These are phyloP conservation scores for Silurus glanis DNA, from an alignment of 2,113 vertebrate genomes.

Conservation along the genomic window DNA sequence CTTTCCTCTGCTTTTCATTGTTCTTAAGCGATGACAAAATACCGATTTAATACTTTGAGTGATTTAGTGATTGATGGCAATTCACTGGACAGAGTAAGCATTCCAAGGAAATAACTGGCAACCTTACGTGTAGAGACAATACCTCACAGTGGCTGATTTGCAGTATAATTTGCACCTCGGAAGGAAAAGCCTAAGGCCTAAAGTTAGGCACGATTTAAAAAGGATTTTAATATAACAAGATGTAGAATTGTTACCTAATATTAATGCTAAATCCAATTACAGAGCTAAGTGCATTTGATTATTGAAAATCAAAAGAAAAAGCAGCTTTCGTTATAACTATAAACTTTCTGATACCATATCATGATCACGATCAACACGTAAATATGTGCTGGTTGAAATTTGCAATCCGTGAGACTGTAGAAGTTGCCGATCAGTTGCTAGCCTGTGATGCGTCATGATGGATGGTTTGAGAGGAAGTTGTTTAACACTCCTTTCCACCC, in stretches of 20 bases:
- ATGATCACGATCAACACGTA: no score
- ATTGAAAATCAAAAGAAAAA: no score
- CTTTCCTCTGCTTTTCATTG: neutral
- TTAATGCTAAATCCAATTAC: no score
- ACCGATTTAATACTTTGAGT: neutral
- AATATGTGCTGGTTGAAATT: neutral
- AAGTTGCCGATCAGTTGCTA: neutral
- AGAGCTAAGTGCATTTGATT: no score
- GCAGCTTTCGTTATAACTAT: no score
- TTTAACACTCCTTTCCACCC: slow-evolving; percentile 50
- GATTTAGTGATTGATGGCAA: neutral
- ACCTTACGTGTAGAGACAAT: neutral
- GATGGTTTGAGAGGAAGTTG: slow-evolving; percentile 44
- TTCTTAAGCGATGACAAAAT: neutral
- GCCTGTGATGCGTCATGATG: slow-evolving; percentile 42
- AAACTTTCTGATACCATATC: no score
- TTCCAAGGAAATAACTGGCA: neutral
- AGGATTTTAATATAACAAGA: neutral
- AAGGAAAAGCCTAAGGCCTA: neutral
- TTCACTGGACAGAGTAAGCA: neutral
- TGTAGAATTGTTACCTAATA: no score
- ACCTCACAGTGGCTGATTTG: neutral
- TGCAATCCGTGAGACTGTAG: neutral
- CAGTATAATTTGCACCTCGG: neutral
- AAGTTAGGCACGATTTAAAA: neutral